A percentile compares a stretch with the other conserved stretches of the same genome.
Conservation (phyloP, 53 echinoderm and acorn worm genomes). For the Astropecten irregularis region DNA sequence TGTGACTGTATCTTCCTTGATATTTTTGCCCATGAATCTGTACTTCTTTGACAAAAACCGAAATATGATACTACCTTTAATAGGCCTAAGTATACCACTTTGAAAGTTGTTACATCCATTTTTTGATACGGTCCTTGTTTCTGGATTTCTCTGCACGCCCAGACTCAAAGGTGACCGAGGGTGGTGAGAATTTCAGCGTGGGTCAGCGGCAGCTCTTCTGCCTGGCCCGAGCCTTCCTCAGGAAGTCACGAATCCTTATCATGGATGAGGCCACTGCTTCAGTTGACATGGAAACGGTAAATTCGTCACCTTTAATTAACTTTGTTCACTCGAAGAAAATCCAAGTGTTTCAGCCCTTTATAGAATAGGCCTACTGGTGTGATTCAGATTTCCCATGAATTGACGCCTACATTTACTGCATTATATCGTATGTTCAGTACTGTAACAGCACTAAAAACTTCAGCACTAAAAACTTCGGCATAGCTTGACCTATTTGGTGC, state of each 20-base stretch:
- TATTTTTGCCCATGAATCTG: too few species aligned
- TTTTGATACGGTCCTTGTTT: background rate
- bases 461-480: too few species aligned
- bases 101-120: background rate
- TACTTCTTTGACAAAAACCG: too few species aligned
- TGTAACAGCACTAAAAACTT: too few species aligned
- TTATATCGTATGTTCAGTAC: too few species aligned
- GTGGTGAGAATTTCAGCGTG: too few species aligned
- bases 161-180: conserved; percentile 57
- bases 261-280: conserved; percentile 89
- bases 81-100: background rate
- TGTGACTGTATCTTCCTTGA: too few species aligned
- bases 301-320: background rate
- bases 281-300: conserved; percentile 78
- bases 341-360: background rate
- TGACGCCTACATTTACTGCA: too few species aligned
- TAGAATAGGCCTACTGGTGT: background rate
- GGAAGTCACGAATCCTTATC: conserved; percentile 57
- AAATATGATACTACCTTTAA: too few species aligned
- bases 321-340: background rate
- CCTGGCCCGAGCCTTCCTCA: too few species aligned
- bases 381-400: background rate
- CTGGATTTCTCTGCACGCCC: background rate
- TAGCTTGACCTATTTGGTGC: too few species aligned
- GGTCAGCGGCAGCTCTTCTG: conserved; percentile 82